Percentiles rank a stretch among this genome's conserved stretches.
Evolutionary conservation across 92 coral and sea anemone genomes (phyloP).

Genomic region (Ricordea florida): DNA sequence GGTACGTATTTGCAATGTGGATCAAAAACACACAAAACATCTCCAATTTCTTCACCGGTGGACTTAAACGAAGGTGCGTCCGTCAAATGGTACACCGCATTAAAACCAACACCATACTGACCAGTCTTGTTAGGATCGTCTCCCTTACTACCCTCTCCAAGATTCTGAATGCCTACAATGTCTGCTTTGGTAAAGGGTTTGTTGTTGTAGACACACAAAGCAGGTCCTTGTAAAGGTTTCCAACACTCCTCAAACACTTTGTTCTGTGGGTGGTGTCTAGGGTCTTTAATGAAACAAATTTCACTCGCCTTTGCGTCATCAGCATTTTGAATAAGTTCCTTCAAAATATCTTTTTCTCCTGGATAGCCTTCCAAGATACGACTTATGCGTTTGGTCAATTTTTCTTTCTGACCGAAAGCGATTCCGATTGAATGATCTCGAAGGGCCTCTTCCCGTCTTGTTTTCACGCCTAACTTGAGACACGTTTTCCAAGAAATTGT

Average conservation of each 20-base stretch:
- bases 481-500: slow-evolving; percentile 25
- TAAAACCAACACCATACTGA: slow-evolving; percentile 92
- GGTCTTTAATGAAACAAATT: slow-evolving; percentile 74
- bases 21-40: slow-evolving; percentile 81
- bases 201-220: slow-evolving; percentile 85
- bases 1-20: slow-evolving; percentile 77
- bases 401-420: slow-evolving; percentile 75
- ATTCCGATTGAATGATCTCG: slow-evolving; percentile 27
- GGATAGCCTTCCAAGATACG: slow-evolving; percentile 70
- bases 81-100: slow-evolving; percentile 89
- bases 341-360: slow-evolving; percentile 57
- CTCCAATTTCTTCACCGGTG: slow-evolving; percentile 74
- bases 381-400: slow-evolving; percentile 61
- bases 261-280: slow-evolving; percentile 52
- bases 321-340: slow-evolving; percentile 83
- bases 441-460: slow-evolving; percentile 70
- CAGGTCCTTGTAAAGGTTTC: slow-evolving; percentile 89
- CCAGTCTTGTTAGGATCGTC: slow-evolving; percentile 94
- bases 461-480: slow-evolving; percentile 54
- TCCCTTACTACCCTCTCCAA: slow-evolving; percentile 87
- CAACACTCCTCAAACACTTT: slow-evolving; percentile 70
- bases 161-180: slow-evolving; percentile 79
- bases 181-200: slow-evolving; percentile 72
- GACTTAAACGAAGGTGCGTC: slow-evolving; percentile 86
- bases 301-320: slow-evolving; percentile 81